Conservation (phyloP, 2,888 invertebrate genomes). For the Choristoneura rosaceana region DNA sequence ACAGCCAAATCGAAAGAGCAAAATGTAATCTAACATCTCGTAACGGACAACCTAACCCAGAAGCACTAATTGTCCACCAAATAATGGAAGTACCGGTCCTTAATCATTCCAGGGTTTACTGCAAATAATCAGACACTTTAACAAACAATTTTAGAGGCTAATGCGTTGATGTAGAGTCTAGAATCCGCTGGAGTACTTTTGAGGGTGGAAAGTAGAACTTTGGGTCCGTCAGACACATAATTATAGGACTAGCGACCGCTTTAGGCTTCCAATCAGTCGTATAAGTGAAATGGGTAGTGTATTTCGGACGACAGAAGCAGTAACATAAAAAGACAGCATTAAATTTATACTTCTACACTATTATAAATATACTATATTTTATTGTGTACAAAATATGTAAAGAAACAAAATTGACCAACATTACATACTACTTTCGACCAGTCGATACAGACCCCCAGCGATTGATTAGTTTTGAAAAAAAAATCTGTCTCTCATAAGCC, state of each 20-base stretch:
- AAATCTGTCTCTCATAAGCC: too few species aligned
- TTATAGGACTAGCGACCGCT: conserved; percentile 19
- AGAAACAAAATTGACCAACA: too few species aligned
- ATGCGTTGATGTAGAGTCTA: neutral
- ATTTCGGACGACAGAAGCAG: neutral
- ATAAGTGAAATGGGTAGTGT: conserved; percentile 7
- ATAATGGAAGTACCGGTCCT: conserved; percentile 14
- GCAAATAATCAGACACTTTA: conserved; percentile 3
- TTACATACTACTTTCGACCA: too few species aligned
- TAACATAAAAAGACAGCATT: neutral
- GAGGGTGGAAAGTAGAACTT: conserved; percentile 23
- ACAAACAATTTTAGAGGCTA: conserved; percentile 6
- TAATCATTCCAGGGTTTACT: conserved; percentile 24
- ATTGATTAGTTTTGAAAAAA: too few species aligned
- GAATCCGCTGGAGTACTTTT: neutral
- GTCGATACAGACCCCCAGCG: too few species aligned
- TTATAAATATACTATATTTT: too few species aligned
- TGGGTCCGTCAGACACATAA: conserved; percentile 30
- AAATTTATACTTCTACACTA: conserved; percentile 5
- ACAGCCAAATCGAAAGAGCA: neutral
- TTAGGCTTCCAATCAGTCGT: conserved; percentile 21
- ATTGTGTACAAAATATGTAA: too few species aligned
- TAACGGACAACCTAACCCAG: neutral
- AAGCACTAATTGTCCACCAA: conserved; percentile 28
- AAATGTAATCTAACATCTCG: neutral